Evolutionary conservation across 2,113 vertebrate species (phyloP).

Genomic region (Puffinus mauretanicus): DNA sequence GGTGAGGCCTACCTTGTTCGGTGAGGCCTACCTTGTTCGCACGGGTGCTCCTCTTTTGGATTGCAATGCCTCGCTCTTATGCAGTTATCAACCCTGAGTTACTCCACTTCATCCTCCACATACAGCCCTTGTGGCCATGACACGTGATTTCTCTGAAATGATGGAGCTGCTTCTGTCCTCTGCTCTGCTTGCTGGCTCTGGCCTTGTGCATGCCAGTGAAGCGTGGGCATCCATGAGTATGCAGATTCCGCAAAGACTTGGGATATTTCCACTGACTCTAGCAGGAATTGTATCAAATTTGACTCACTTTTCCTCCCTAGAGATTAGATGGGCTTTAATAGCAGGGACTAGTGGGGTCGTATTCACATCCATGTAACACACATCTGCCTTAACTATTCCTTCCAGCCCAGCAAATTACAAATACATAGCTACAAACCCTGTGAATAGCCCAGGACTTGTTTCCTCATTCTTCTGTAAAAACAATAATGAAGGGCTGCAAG

Average conservation of each 20-base stretch:
- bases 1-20: too few species aligned
- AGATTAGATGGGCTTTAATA: background rate
- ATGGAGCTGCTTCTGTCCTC: background rate
- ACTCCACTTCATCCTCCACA: background rate
- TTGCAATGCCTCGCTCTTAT: background rate
- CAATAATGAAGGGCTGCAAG: background rate
- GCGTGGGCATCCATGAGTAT: rapidly evolving
- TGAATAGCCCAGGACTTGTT: background rate
- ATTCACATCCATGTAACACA: background rate
- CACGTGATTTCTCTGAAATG: background rate
- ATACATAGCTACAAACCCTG: background rate
- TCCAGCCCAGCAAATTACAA: background rate
- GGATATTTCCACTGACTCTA: background rate
- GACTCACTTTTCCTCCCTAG: background rate
- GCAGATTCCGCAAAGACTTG: background rate
- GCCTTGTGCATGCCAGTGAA: background rate
- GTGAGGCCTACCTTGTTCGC: background rate
- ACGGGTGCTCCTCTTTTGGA: background rate
- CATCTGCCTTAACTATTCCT: background rate
- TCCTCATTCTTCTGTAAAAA: background rate
- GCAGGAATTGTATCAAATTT: background rate
- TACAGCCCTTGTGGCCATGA: background rate
- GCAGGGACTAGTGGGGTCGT: background rate
- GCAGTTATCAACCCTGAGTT: background rate
- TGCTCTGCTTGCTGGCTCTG: background rate